Base-by-base conservation (phyloP, 2,113 vertebrate species). In the Trichechus manatus region DNA sequence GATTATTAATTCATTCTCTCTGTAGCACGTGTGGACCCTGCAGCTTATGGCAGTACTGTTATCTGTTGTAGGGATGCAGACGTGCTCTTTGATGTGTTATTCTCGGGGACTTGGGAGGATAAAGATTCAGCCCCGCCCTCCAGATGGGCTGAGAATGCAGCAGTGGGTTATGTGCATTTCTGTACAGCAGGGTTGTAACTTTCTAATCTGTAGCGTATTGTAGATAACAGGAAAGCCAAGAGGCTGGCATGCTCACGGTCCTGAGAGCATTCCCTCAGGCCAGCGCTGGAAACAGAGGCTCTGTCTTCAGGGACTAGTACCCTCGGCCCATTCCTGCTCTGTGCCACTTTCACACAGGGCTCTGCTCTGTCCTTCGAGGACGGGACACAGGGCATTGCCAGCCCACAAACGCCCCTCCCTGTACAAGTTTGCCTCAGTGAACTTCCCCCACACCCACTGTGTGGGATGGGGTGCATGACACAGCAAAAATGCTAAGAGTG, bases 61-160 rank as follows among this genome's bases (percentile, higher is more conserved):
- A 98, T 99, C 99, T 99, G 97, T 98, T 97, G 98, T 91, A 97
- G 97, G 98, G 98, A 98, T 98, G 98, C 98, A 98, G 98, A 98
- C 98, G 95, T 95, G 93, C 98, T 98, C 99, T 99, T 98, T 98
- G 99, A 99, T 98, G 98, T 99, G 98, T 98, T 98, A 97, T 98
- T 98, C 98, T 98, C 93, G 95, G 98, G 98, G 98, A 98, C 98
- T 97, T 97, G 96, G 97, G 98, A 98, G 98, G 98, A 98, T 98
- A 98, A 98, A 98, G 97, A 97, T 83, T 89, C 64, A 72, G 79
- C 61, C 47, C 86, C 25, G 81, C 94, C 96, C 88, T 93, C 70
- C 53, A 88, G 95, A 94, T 39, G 61, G 39, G 85, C 84, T 83
- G 87, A 25, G 82, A 84, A 39, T 11, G 36, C 74, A 63, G 77